Evolutionary conservation across 92 coral and sea anemone species (phyloP), one percentile per base, ranked within the genome.

Genomic region (Siderastrea radians): DNA sequence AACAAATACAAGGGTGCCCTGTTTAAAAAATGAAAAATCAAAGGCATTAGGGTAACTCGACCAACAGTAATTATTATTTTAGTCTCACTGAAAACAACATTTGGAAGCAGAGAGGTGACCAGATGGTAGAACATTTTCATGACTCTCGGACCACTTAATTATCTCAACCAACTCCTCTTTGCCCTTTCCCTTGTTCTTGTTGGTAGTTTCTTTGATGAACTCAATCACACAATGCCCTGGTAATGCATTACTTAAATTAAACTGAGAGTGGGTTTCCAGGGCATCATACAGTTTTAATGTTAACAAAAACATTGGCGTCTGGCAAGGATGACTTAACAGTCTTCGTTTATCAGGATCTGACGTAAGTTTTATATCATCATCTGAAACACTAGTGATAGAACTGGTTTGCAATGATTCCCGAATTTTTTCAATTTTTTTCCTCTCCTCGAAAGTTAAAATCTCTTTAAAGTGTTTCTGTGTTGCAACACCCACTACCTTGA

Each of bases 281-380:
- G 84, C 74, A 50, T 79, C 84, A n/a, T 49, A 79, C 19, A 79
- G 69, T 79, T 79, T 80, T 64, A 80, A 50, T 5, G 71, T 68
- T 1, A 80, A 59, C 8, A 26, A 26, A 26, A 26, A 26, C 8
- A 58, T 55, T 44, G 53, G 19, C 3, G 26, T n/a, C 68, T 77
- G 81, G 47, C 12, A 5, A 12, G 45, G 13, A 3, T n/a, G n/a
- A 54, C 13, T 7, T 6, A 52, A 50, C 16, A 16, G 1, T 62
- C 67, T 1, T 45, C 1, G 46, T 15, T 65, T 5, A 3, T 17
- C 17, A 4, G 0, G 2, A 5, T 72, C 5, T 17, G 19, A 46
- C 3, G 53, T 6, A n/a, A 0, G 7, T 3, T 14, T 7, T 43
- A 46, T 16, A 5, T 11, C n/a, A 59, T 60, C 4, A 1, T 6